Conservation (phyloP, 2,113 vertebrate genomes). For the Psephotus haematonotus region DNA sequence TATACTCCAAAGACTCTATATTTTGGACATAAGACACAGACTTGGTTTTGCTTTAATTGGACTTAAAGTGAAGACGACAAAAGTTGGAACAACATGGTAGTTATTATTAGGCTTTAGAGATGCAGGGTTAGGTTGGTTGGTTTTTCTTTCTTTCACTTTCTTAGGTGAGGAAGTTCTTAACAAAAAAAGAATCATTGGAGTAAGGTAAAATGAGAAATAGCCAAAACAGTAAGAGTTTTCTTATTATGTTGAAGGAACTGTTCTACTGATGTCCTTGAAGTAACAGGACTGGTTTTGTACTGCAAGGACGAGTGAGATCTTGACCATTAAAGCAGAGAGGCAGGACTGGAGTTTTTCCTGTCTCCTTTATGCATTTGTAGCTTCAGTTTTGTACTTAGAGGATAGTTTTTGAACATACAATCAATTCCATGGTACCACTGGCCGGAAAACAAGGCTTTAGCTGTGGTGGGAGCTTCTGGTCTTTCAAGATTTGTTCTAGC, state of each 20-base stretch:
- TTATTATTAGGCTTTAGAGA: not conserved
- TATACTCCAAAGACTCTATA: not conserved
- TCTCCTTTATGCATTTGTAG: not conserved
- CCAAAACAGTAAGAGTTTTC: not conserved
- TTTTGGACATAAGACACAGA: not conserved
- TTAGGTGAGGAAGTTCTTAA: not conserved
- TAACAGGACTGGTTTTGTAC: not conserved
- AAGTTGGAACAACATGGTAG: not conserved
- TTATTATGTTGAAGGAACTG: not conserved
- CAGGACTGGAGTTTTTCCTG: not conserved
- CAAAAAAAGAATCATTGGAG: not conserved
- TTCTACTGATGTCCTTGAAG: not conserved
- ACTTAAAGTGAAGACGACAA: not conserved
- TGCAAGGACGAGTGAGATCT: not conserved
- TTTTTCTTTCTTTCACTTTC: not conserved
- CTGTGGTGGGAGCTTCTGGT: not conserved
- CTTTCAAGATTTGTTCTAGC: not conserved
- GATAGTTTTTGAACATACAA: not conserved
- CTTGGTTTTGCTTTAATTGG: not conserved
- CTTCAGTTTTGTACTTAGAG: not conserved
- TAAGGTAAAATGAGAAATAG: not conserved
- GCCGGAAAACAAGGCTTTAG: not conserved
- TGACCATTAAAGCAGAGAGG: not conserved
- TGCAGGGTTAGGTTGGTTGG: not conserved
- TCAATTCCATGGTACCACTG: not conserved